Evolutionary conservation across 1,140 invertebrate species (phyloP), one percentile per base, ranked within the genome.

Genomic region (Ips typographus): DNA sequence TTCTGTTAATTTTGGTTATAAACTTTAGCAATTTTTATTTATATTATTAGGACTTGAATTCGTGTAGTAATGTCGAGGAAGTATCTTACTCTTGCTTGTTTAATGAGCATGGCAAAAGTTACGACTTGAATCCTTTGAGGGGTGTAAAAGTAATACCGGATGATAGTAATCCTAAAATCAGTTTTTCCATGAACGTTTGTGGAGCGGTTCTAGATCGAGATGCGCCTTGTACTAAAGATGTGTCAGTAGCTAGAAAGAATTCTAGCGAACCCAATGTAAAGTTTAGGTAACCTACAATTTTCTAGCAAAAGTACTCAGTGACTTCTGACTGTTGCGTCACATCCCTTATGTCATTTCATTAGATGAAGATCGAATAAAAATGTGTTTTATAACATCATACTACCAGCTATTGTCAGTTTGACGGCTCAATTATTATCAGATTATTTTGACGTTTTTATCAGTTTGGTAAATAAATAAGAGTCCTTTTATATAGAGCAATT

Each of bases 111-210:
- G 8, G 56, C 4, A 43, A 51, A 22, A 44, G 42, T 68, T 68
- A 61, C 40, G 47, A 68, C 62, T 53, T 68, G 47, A 61, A 4
- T 40, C 3, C 42, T 5, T 47, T 68, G 6, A 38, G 22, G 6
- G 22, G 36, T 22, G 37, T n/a, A 3, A 40, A 61, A 53, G 7
- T 36, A 5, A 8, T 49, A 2, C 61, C 22, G 3, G 42, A 40
- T 39, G 1, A 5, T 8, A 6, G 7, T 1, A 2, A 2, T 41
- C 36, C n/a, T 38, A 51, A 51, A 59, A 3, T 4, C 40, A 7
- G 64, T 40, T 36, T 53, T 61, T 52, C 3, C 43, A 44, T 68
- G 61, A 60, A 61, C 47, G 40, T 61, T 42, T 68, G 66, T 38
- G 66, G 66, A 8, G 4, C 44, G 2, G 49, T 68, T 22, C 8